phyloP scores from a whole-genome alignment of 1,140 invertebrate species.

The Brachionus manjavacas region DNA sequence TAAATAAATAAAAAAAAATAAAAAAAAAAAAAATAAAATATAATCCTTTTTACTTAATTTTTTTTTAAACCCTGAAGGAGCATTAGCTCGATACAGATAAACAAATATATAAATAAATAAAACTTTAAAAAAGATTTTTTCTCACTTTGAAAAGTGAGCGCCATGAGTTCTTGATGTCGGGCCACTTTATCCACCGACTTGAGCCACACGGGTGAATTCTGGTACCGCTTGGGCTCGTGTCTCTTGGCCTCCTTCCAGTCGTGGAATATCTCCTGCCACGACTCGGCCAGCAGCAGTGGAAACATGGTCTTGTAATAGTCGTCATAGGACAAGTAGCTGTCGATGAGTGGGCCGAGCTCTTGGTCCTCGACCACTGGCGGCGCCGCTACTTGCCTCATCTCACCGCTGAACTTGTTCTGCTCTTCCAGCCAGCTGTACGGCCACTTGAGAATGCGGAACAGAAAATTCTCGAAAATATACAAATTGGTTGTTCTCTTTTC shows the following conservation, averaged over 20 bases:
- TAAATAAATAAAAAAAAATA: too few species aligned
- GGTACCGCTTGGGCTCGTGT: background rate
- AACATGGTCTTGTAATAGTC: constrained; percentile 34
- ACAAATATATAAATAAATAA: too few species aligned
- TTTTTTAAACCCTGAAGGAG: too few species aligned
- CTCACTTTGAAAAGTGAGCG: constrained; percentile 2
- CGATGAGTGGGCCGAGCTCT: background rate
- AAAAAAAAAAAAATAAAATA: too few species aligned
- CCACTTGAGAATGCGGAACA: background rate
- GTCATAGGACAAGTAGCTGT: constrained; percentile 11
- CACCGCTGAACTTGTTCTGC: background rate
- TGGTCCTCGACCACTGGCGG: constrained; percentile 15
- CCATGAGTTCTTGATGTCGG: background rate
- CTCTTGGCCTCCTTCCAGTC: background rate
- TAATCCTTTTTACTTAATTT: too few species aligned
- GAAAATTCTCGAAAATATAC: constrained; percentile 25
- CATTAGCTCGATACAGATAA: too few species aligned
- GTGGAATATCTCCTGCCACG: constrained; percentile 5
- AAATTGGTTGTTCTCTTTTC: background rate
- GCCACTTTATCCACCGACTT: background rate
- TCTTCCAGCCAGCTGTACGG: background rate
- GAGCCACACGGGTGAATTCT: background rate
- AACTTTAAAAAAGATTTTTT: too few species aligned
- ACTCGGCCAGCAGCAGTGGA: background rate
- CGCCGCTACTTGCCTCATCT: background rate